phyloP scores from a whole-genome alignment of 2,113 vertebrate genomes.

The Myotis yumanensis region DNA sequence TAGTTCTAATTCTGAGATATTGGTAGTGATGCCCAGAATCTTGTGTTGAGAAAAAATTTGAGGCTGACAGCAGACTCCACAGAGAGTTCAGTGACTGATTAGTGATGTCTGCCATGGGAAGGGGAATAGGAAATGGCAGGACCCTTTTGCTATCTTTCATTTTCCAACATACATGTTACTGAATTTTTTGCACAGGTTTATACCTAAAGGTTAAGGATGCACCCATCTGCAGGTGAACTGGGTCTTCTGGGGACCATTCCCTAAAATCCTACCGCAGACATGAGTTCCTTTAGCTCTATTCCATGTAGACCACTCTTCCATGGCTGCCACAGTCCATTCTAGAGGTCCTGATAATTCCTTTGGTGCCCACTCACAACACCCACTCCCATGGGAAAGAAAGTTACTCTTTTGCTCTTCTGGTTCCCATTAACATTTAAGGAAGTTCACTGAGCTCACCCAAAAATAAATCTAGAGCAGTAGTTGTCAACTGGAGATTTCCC shows the following conservation, averaged over 20 bases:
- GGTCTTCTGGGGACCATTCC: background rate
- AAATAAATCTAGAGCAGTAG: background rate
- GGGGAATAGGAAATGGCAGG: fast-evolving
- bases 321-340: background rate
- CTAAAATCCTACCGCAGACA: background rate
- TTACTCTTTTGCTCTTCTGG: background rate
- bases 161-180: background rate
- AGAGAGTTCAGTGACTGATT: background rate
- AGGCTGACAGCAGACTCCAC: background rate
- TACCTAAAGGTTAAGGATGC: background rate
- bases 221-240: background rate
- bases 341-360: background rate
- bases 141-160: background rate
- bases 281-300: background rate
- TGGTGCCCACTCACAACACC: background rate
- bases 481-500: background rate
- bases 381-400: too few species aligned
- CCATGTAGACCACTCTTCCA: background rate
- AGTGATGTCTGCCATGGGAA: background rate
- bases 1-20: background rate
- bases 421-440: background rate
- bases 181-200: background rate
- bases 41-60: background rate
- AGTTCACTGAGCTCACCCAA: background rate
- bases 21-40: background rate